Percentiles rank a stretch among this genome's conserved stretches.
phyloP scores from a whole-genome alignment of 2,888 invertebrate species.

The Pristionchus maxplancki region DNA sequence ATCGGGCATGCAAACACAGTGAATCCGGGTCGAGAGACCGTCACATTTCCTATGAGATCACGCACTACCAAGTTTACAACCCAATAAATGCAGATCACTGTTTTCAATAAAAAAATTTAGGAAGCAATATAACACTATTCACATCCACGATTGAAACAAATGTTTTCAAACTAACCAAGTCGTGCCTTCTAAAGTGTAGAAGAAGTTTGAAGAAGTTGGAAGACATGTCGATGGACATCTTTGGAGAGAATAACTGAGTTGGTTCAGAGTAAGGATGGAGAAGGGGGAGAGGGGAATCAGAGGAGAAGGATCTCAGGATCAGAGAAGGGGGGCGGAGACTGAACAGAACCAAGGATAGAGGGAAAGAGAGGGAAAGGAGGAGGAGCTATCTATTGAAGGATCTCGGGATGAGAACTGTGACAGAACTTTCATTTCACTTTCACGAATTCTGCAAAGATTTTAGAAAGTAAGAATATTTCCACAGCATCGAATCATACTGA shows the following conservation, averaged over 20 bases:
- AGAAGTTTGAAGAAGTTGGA: slow-evolving; percentile 73
- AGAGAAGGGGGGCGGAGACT: neutral
- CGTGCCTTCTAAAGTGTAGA: slow-evolving; percentile 72
- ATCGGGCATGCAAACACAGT: neutral
- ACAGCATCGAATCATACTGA: too few relatives aligned
- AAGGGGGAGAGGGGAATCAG: neutral
- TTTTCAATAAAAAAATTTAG: too few relatives aligned
- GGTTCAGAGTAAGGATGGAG: neutral
- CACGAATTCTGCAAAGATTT: neutral
- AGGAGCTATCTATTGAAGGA: neutral
- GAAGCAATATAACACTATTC: too few relatives aligned
- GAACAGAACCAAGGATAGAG: slow-evolving; percentile 19
- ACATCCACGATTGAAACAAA: too few relatives aligned
- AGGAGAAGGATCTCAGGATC: slow-evolving; percentile 37
- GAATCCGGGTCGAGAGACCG: slow-evolving; percentile 19
- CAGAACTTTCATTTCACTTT: neutral
- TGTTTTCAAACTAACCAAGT: slow-evolving; percentile 71
- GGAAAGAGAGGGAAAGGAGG: slow-evolving; percentile 40
- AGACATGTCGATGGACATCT: slow-evolving; percentile 75
- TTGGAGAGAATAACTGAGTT: slow-evolving; percentile 20
- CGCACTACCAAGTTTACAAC: too few relatives aligned
- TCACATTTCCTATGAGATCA: too few relatives aligned
- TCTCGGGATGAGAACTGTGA: neutral
- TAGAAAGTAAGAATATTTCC: too few relatives aligned
- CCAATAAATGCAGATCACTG: too few relatives aligned